Percentiles rank a stretch among this genome's conserved stretches.
Evolutionary conservation across 2,888 invertebrate genomes (phyloP).

Genomic region (Dyspetes luteomarginatus): DNA sequence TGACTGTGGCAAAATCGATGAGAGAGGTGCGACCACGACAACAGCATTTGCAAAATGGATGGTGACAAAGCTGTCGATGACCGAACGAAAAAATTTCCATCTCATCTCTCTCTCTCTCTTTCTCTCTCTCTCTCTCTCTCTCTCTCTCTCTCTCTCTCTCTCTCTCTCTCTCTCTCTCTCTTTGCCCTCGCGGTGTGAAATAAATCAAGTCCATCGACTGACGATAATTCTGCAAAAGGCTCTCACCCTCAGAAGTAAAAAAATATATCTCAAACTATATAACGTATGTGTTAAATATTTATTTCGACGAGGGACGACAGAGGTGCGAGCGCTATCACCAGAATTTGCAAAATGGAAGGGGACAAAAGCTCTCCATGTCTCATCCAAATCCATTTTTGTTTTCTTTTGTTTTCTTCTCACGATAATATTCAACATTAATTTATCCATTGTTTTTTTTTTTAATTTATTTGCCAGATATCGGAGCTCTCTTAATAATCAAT

Average conservation of each 20-base stretch:
- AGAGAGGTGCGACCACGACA: slow-evolving; percentile 18
- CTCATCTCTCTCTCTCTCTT: not conserved
- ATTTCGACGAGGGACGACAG: no score
- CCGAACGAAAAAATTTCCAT: not conserved
- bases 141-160: not conserved
- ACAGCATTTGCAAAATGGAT: not conserved
- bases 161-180: not conserved
- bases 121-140: not conserved
- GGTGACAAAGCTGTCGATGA: not conserved
- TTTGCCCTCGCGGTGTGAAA: slow-evolving; percentile 2
- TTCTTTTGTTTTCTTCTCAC: not conserved
- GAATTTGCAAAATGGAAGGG: no score
- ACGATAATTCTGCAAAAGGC: slow-evolving; percentile 1
- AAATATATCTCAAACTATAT: not conserved
- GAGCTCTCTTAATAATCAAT: not conserved
- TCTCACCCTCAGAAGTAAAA: not conserved
- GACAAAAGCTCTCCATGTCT: no score
- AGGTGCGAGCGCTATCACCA: no score
- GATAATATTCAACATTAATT: no score
- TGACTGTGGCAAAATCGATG: not conserved
- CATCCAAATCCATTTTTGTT: no score
- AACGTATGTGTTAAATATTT: no score
- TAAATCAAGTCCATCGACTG: slow-evolving; percentile 27
- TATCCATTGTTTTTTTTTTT: not conserved
- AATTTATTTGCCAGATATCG: no score